A percentile compares a stretch with the other conserved stretches of the same genome.
These are phyloP conservation scores for Heliconius melpomene DNA, from an alignment of 1,140 invertebrate species.

Conservation along the genomic window DNA sequence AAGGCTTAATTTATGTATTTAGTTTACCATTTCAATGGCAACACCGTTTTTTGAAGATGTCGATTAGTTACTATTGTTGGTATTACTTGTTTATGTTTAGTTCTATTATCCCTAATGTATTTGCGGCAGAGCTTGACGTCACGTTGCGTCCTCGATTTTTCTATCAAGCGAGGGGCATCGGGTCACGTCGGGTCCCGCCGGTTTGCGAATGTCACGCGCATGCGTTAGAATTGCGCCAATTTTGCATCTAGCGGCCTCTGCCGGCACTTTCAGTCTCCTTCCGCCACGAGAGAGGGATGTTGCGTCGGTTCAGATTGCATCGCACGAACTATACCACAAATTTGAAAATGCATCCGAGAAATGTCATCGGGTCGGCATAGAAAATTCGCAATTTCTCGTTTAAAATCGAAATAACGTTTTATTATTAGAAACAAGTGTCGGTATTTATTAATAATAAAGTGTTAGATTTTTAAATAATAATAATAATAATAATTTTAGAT, in stretches of 20 bases:
- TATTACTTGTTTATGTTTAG: constrained; percentile 57
- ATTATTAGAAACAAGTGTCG: background rate
- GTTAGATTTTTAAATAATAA: constrained; percentile 1
- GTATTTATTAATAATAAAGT: background rate
- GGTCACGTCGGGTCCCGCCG: constrained; percentile 71
- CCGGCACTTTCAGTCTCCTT: constrained; percentile 64
- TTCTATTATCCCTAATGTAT: constrained; percentile 75
- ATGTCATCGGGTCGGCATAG: constrained; percentile 19
- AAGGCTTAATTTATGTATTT: background rate
- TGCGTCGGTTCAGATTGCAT: constrained; percentile 58
- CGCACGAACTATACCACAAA: constrained; percentile 64
- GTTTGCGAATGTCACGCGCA: constrained; percentile 66
- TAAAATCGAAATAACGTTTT: background rate
- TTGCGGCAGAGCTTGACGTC: constrained; percentile 71
- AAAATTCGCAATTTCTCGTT: constrained; percentile 13
- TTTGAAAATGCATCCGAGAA: constrained; percentile 68
- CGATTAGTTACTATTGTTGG: background rate
- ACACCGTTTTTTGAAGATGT: background rate
- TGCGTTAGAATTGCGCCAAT: constrained; percentile 79
- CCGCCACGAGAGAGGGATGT: constrained; percentile 61
- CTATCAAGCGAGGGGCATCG: constrained; percentile 73
- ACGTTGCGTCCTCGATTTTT: constrained; percentile 78
- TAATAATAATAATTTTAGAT: background rate
- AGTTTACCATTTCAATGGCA: background rate
- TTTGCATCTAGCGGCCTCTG: constrained; percentile 74